Evolutionary conservation across 2,797 vertebrate species (phyloP).

Genomic region (Dryobates pubescens): DNA sequence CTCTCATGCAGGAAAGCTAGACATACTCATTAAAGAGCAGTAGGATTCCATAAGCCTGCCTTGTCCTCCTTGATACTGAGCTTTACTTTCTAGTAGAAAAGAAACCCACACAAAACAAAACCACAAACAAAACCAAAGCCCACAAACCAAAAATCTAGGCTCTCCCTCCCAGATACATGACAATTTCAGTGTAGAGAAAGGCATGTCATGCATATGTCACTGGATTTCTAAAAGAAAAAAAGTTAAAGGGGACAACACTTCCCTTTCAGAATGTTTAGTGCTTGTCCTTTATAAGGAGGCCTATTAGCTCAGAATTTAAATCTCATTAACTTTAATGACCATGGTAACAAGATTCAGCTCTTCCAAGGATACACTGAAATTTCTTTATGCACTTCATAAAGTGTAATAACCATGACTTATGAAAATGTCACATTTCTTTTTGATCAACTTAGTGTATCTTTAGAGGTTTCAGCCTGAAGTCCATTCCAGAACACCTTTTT

Average conservation of each 20-base stretch:
- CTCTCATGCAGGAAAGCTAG: background rate
- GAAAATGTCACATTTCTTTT: background rate
- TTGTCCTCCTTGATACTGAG: background rate
- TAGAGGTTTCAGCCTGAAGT: background rate
- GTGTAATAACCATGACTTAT: background rate
- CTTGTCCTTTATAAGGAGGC: background rate
- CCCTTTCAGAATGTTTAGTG: background rate
- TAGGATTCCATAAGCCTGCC: background rate
- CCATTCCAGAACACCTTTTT: background rate
- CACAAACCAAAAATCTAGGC: background rate
- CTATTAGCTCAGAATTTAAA: constrained; percentile 4
- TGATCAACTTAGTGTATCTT: rapidly evolving
- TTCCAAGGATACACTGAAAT: background rate
- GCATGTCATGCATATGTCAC: background rate
- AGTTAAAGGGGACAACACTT: background rate
- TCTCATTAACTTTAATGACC: background rate
- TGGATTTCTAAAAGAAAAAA: background rate
- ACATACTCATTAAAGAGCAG: background rate
- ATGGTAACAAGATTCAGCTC: background rate
- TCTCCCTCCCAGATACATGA: background rate
- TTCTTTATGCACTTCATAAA: rapidly evolving
- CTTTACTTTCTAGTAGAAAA: background rate
- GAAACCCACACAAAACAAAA: no score
- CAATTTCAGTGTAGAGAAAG: no score
- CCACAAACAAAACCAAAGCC: background rate